phyloP scores from a whole-genome alignment of 2,797 vertebrate species.

The Protonibea diacanthus region DNA sequence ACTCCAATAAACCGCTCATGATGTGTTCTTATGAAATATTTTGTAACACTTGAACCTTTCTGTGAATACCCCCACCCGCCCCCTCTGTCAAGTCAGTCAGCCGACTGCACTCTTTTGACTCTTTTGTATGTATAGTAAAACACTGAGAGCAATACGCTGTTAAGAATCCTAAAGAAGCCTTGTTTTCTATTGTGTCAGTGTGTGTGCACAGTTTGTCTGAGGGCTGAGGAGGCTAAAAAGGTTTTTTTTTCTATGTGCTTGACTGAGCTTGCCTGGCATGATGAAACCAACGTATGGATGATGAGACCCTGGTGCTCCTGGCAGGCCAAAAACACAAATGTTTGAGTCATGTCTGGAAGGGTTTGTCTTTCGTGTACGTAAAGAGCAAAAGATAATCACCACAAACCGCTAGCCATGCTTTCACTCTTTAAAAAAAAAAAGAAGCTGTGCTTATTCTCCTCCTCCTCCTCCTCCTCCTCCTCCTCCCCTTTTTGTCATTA shows the following conservation, averaged over 20 bases:
- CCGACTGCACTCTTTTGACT: conserved; percentile 67
- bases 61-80: conserved; percentile 59
- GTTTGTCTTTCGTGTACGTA: conserved; percentile 56
- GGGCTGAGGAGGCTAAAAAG: conserved; percentile 34
- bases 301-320: conserved; percentile 60
- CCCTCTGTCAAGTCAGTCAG: conserved; percentile 38
- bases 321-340: conserved; percentile 15
- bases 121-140: conserved; percentile 81
- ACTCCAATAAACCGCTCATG: conserved; percentile 60
- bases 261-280: conserved; percentile 30
- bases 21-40: conserved; percentile 67
- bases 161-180: conserved; percentile 75
- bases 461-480: conserved; percentile 14
- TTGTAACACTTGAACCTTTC: conserved; percentile 69
- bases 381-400: conserved; percentile 69
- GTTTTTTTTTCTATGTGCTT: conserved; percentile 51
- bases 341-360: conserved; percentile 45
- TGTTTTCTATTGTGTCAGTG: conserved; percentile 77
- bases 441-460: conserved; percentile 51
- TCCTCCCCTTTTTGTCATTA: conserved; percentile 46
- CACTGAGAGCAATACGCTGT: conserved; percentile 84
- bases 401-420: conserved; percentile 63
- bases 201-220: conserved; percentile 56
- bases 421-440: conserved; percentile 60
- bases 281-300: conserved; percentile 42